Conservation (phyloP, 2,797 vertebrate species). For the Semaprochilodus insignis region DNA sequence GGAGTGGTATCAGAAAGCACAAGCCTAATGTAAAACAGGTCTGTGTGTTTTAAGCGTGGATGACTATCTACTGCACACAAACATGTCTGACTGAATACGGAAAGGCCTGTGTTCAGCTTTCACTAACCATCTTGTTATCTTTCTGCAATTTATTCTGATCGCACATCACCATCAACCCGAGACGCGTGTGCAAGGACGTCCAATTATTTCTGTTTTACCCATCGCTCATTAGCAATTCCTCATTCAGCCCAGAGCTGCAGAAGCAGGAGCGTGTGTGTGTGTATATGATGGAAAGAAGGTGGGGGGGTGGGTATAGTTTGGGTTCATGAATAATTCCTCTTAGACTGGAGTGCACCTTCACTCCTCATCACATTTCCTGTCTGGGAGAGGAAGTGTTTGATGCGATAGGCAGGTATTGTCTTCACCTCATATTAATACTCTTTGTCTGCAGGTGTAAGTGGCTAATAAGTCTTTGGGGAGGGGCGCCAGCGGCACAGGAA, state of each 20-base stretch:
- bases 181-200: conserved; percentile 83
- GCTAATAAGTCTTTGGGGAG: conserved; percentile 80
- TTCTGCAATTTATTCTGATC: conserved; percentile 62
- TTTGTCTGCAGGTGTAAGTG: conserved; percentile 82
- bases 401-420: conserved; percentile 79
- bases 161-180: conserved; percentile 81
- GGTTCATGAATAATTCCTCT: conserved; percentile 88
- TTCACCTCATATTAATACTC: conserved; percentile 80
- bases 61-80: conserved; percentile 8
- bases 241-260: conserved; percentile 84
- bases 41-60: not conserved
- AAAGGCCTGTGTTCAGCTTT: conserved; percentile 23
- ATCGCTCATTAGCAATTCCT: conserved; percentile 88
- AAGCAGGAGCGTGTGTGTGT: conserved; percentile 71
- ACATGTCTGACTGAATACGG: conserved; percentile 24
- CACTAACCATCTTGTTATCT: conserved; percentile 48
- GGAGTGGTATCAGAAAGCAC: not conserved
- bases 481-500: conserved; percentile 44
- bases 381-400: conserved; percentile 83
- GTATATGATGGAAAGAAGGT: conserved; percentile 50
- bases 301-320: conserved; percentile 69
- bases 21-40: not conserved
- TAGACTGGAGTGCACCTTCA: conserved; percentile 75
- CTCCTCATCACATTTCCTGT: conserved; percentile 70
- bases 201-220: conserved; percentile 89